phyloP scores from a whole-genome alignment of 1,140 invertebrate genomes.

The Rhagoletis pomonella region DNA sequence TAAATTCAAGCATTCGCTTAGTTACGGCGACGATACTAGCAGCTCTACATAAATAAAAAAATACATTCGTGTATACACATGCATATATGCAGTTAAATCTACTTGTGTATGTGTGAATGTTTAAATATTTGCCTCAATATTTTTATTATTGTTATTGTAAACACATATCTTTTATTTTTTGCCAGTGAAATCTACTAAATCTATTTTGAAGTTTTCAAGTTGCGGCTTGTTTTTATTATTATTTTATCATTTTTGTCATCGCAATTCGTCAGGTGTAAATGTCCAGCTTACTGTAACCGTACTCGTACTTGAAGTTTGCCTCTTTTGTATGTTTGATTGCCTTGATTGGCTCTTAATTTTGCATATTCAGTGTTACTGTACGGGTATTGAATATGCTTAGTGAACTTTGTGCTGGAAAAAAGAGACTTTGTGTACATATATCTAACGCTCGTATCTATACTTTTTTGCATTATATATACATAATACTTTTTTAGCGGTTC shows the following conservation, averaged over 20 bases:
- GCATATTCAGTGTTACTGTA: background rate
- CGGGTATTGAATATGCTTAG: background rate
- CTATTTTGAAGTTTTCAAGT: background rate
- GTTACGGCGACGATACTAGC: background rate
- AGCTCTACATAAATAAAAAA: background rate
- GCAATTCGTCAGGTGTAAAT: conserved; percentile 1
- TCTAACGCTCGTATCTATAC: too few species aligned
- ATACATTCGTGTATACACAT: background rate
- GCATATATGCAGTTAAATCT: too few species aligned
- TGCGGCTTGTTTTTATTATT: background rate
- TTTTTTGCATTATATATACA: too few species aligned
- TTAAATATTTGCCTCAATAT: background rate
- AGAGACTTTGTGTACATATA: too few species aligned
- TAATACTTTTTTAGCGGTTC: too few species aligned
- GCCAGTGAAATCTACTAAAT: conserved; percentile 31
- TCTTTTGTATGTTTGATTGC: background rate
- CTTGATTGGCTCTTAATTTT: conserved; percentile 5
- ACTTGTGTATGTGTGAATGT: background rate
- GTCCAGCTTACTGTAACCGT: background rate
- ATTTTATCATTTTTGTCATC: conserved; percentile 10
- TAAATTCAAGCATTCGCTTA: conserved; percentile 1
- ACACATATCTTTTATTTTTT: background rate
- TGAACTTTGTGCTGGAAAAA: background rate
- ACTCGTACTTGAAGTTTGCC: conserved; percentile 15
- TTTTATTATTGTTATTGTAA: background rate